Evolutionary conservation across 2,888 invertebrate genomes (phyloP).

Genomic region (Mimumesa dahlbomi): DNA sequence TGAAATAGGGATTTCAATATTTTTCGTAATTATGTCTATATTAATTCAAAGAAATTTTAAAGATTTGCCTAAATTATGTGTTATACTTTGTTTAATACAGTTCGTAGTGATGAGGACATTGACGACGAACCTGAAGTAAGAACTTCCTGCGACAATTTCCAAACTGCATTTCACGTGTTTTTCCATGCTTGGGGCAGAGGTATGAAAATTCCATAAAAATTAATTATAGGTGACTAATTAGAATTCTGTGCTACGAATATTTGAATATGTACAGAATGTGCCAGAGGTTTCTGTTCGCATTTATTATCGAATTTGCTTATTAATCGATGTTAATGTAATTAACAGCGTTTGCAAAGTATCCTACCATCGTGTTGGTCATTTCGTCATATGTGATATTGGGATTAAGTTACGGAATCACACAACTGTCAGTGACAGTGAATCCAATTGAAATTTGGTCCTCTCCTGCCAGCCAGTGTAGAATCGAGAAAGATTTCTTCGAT

Average conservation of each 20-base stretch:
- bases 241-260: no score
- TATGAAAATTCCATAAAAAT: no score
- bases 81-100: no score
- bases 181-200: slow-evolving; percentile 39
- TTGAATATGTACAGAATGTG: no score
- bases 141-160: neutral
- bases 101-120: neutral
- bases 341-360: slow-evolving; percentile 86
- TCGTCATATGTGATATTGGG: slow-evolving; percentile 84
- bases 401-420: slow-evolving; percentile 86
- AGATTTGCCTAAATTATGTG: no score
- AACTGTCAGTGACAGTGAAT: slow-evolving; percentile 89
- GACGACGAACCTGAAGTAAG: neutral
- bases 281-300: no score
- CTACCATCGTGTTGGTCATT: slow-evolving; percentile 84
- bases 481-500: slow-evolving; percentile 94
- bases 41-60: no score
- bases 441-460: slow-evolving; percentile 97
- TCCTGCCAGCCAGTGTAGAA: slow-evolving; percentile 88
- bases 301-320: neutral
- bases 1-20: no score
- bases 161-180: neutral
- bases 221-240: no score
- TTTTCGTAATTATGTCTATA: neutral
- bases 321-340: slow-evolving; percentile 5